Percentiles rank a stretch among this genome's conserved stretches.
These are phyloP conservation scores for Notodonta dromedarius DNA, from an alignment of 2,888 invertebrate species.

Conservation along the genomic window DNA sequence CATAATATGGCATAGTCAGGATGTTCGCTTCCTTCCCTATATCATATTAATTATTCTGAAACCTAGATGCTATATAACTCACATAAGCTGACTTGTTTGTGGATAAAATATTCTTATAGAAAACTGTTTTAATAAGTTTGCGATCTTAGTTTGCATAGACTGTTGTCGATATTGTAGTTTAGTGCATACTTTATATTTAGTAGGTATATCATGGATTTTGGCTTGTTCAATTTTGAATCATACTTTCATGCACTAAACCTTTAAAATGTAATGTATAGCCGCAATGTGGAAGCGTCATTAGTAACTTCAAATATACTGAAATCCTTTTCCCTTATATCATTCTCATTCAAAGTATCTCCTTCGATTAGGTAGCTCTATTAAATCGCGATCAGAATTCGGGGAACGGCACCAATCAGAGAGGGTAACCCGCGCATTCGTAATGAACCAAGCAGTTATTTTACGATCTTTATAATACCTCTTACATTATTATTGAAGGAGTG, in stretches of 20 bases:
- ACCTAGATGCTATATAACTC: background rate
- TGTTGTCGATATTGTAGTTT: too few relatives aligned
- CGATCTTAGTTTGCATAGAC: too few relatives aligned
- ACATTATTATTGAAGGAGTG: constrained; percentile 32
- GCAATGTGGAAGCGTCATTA: too few relatives aligned
- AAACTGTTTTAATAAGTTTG: too few relatives aligned
- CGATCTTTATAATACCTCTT: constrained; percentile 32
- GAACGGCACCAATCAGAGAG: constrained; percentile 40
- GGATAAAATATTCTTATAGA: background rate
- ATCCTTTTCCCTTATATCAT: constrained; percentile 17
- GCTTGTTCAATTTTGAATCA: too few relatives aligned
- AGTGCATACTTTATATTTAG: too few relatives aligned
- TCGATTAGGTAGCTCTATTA: constrained; percentile 31
- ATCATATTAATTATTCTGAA: constrained; percentile 1
- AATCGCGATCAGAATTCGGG: constrained; percentile 39
- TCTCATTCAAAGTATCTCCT: constrained; percentile 29
- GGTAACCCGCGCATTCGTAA: constrained; percentile 29
- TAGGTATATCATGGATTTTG: too few relatives aligned
- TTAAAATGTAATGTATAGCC: too few relatives aligned
- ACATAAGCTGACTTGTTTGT: background rate
- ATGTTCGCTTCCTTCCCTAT: background rate
- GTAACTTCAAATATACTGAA: constrained; percentile 9
- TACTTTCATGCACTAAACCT: too few relatives aligned
- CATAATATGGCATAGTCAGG: background rate
- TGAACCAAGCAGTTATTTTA: constrained; percentile 41